Conservation (phyloP, 2,888 invertebrate genomes). For the Mesorhabditis sp. region DNA sequence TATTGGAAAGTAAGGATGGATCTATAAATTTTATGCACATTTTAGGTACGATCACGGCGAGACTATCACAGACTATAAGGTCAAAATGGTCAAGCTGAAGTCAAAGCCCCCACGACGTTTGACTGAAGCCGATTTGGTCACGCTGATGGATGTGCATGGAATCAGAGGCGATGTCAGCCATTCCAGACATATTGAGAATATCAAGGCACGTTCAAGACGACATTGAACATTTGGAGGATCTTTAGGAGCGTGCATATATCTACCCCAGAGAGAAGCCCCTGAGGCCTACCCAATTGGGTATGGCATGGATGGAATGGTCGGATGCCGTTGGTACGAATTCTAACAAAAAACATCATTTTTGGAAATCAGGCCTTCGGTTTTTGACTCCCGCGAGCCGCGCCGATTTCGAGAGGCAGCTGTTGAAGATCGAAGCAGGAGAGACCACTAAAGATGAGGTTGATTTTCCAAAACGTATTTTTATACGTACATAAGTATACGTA, state of each 20-base stretch:
- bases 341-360: not conserved
- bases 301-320: constrained; percentile 67
- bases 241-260: too few relatives aligned
- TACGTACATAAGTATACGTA: too few relatives aligned
- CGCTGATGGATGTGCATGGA: constrained; percentile 94
- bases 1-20: constrained; percentile 32
- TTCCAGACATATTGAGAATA: constrained; percentile 97
- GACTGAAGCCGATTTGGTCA: constrained; percentile 94
- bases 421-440: constrained; percentile 60
- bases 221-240: too few relatives aligned
- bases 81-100: constrained; percentile 49
- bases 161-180: constrained; percentile 94
- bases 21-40: too few relatives aligned
- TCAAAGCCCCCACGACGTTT: constrained; percentile 74
- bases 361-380: constrained; percentile 66
- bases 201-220: constrained; percentile 70
- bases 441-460: constrained; percentile 28
- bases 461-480: too few relatives aligned
- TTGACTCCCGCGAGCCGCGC: constrained; percentile 87
- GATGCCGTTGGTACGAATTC: constrained; percentile 76
- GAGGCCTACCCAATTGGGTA: constrained; percentile 27
- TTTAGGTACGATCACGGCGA: constrained; percentile 55
- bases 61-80: constrained; percentile 58
- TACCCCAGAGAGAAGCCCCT: too few relatives aligned
- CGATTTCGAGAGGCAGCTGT: constrained; percentile 79